Percentiles rank a stretch among this genome's conserved stretches.
These are phyloP conservation scores for Ctena decussata DNA, from an alignment of 2,888 invertebrate genomes.

Conservation along the genomic window DNA sequence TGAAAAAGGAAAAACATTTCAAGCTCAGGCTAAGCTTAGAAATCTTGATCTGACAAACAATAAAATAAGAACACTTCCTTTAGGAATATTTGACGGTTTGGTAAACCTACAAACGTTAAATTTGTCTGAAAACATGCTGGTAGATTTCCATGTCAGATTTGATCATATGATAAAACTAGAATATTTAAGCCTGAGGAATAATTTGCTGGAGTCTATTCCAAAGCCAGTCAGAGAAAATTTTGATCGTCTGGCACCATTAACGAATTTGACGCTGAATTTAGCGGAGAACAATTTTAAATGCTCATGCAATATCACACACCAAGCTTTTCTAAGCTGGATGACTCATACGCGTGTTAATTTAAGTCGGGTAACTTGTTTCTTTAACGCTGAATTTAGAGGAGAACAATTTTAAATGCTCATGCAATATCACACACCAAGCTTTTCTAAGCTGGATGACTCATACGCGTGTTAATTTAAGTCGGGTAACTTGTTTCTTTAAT, in stretches of 20 bases:
- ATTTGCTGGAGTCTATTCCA: conserved; percentile 7
- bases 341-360: conserved; percentile 22
- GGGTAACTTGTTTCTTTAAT: conserved; percentile 27
- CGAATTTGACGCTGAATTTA: conserved; percentile 19
- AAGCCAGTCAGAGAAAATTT: not conserved
- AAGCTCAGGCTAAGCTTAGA: conserved; percentile 5
- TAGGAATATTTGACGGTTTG: conserved; percentile 25
- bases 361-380: conserved; percentile 21
- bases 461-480: conserved; percentile 14
- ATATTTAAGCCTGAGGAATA: conserved; percentile 31
- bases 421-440: conserved; percentile 14
- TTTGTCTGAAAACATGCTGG: conserved; percentile 36
- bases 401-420: conserved; percentile 41
- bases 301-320: conserved; percentile 24
- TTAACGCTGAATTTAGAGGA: conserved; percentile 21
- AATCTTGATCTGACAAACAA: conserved; percentile 31
- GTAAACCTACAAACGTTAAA: conserved; percentile 15
- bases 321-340: conserved; percentile 47
- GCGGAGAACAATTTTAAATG: conserved; percentile 33
- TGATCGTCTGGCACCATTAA: not conserved
- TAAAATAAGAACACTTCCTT: conserved; percentile 30
- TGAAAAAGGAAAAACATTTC: conserved; percentile 33
- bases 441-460: conserved; percentile 49
- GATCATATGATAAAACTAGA: conserved; percentile 26
- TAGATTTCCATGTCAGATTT: conserved; percentile 19